Percentiles rank a stretch among this genome's conserved stretches.
phyloP scores from a whole-genome alignment of 2,888 invertebrate genomes.

The Glaucopsyche alexis region DNA sequence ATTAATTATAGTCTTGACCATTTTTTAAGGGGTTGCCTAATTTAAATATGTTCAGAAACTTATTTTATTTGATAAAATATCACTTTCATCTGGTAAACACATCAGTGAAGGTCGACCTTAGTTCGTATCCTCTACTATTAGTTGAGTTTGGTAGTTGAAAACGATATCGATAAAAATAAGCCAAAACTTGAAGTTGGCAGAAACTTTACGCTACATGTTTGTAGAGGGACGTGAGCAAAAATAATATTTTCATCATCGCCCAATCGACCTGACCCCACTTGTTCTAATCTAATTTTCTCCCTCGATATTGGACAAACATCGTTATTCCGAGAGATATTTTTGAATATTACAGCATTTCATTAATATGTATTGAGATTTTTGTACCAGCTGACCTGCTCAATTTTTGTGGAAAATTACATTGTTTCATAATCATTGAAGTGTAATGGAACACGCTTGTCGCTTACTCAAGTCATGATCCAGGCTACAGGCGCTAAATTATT shows the following conservation, averaged over 20 bases:
- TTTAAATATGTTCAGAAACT: no score
- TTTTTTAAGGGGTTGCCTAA: no score
- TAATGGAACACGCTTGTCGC: no score
- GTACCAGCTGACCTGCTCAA: neutral
- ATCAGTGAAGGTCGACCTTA: no score
- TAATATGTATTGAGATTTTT: conserved; percentile 18
- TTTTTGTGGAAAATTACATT: neutral
- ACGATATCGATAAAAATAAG: conserved; percentile 15
- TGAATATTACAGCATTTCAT: conserved; percentile 20
- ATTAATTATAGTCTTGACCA: no score
- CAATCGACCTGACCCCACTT: conserved; percentile 70
- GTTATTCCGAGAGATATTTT: conserved; percentile 31
- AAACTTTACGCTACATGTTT: conserved; percentile 21
- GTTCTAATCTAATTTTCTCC: conserved; percentile 67
- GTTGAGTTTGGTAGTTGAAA: neutral
- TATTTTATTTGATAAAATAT: no score
- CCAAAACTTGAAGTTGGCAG: conserved; percentile 7
- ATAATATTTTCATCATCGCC: conserved; percentile 61
- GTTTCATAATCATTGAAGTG: neutral
- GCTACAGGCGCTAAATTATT: no score
- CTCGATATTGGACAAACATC: conserved; percentile 43
- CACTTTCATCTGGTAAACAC: no score
- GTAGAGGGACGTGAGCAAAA: conserved; percentile 44
- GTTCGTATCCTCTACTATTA: no score
- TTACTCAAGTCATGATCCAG: no score